Evolutionary conservation across 2,113 vertebrate species (phyloP).

Genomic region (Campylomormyrus tamandua): DNA sequence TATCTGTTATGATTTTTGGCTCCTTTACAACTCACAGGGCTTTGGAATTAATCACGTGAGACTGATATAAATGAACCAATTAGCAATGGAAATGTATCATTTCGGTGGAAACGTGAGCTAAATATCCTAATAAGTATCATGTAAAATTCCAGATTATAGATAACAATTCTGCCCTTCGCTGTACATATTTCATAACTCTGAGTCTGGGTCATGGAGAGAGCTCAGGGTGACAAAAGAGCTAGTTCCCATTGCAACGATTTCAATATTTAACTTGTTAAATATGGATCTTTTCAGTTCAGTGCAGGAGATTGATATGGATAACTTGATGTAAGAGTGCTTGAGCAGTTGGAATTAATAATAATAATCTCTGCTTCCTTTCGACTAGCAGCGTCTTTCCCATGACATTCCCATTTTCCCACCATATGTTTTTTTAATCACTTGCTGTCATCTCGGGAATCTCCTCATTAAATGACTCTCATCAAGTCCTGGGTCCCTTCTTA

Average conservation of each 20-base stretch:
- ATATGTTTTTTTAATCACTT: not conserved
- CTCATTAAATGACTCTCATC: not conserved
- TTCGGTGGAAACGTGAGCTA: not conserved
- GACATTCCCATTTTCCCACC: not conserved
- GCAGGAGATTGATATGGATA: not conserved
- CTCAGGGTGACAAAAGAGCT: not conserved
- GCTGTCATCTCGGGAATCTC: not conserved
- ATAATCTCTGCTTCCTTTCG: not conserved
- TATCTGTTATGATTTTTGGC: conserved; percentile 5
- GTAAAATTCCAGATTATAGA: conserved; percentile 6
- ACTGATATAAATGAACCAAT: conserved; percentile 12
- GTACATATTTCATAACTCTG: not conserved
- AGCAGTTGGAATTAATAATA: not conserved
- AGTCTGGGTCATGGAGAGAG: not conserved
- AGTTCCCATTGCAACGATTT: not conserved
- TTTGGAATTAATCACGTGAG: not conserved
- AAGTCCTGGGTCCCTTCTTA: not conserved
- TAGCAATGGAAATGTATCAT: not conserved
- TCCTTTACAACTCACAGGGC: not conserved
- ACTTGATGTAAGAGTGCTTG: not conserved
- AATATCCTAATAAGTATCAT: not conserved
- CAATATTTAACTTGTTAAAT: conserved; percentile 6
- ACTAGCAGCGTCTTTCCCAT: not conserved
- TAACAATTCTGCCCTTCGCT: not conserved
- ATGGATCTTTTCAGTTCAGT: not conserved